phyloP scores from a whole-genome alignment of 2,888 invertebrate species.

The Lasioglossum figueresi region DNA sequence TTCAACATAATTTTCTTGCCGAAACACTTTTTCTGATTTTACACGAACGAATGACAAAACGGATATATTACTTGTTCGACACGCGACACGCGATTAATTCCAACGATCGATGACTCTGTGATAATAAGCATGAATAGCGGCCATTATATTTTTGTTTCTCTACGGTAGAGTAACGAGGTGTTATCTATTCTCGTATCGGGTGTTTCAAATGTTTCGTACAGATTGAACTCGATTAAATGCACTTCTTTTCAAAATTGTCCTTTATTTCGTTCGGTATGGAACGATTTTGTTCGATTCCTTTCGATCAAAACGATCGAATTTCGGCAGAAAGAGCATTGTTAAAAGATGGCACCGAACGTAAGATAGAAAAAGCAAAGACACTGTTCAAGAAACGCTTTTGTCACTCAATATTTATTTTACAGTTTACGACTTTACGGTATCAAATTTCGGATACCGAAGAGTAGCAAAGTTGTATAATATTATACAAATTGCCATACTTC shows the following conservation, averaged over 20 bases:
- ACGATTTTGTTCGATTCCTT: not conserved
- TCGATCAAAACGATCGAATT: not conserved
- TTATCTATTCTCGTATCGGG: not conserved
- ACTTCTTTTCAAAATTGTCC: not conserved
- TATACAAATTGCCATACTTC: not conserved
- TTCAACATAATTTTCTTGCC: conserved; percentile 56
- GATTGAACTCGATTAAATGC: conserved; percentile 32
- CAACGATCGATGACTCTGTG: conserved; percentile 58
- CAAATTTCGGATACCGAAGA: not conserved
- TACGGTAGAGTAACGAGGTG: not conserved
- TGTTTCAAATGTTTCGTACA: not conserved
- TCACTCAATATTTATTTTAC: not conserved
- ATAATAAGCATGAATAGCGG: conserved; percentile 62
- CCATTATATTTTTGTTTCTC: conserved; percentile 15
- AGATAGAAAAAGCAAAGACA: not conserved
- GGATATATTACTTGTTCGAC: conserved; percentile 17
- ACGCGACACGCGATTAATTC: conserved; percentile 29
- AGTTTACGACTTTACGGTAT: not conserved
- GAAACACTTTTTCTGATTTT: conserved; percentile 45
- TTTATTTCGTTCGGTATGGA: not conserved
- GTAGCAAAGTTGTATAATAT: not conserved
- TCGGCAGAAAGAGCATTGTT: not conserved
- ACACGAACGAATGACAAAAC: conserved; percentile 1
- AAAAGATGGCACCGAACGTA: not conserved
- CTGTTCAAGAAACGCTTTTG: not conserved